phyloP scores from a whole-genome alignment of 2,888 invertebrate species.

The Chaitophorus viminalis region DNA sequence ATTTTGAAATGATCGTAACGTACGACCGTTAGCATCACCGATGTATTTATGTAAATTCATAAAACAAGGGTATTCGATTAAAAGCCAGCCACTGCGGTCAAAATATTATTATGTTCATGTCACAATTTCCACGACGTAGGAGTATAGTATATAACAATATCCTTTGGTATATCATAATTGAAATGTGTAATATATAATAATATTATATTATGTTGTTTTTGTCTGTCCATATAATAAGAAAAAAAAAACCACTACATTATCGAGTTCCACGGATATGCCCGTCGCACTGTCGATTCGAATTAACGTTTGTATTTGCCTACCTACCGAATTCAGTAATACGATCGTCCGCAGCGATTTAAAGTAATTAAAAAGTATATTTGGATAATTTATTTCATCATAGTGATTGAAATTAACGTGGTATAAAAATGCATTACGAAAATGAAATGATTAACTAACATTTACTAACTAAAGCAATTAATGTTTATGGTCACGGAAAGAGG shows the following conservation, averaged over 20 bases:
- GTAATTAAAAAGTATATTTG: slow-evolving; percentile 12
- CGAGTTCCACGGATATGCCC: neutral
- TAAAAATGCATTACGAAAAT: slow-evolving; percentile 27
- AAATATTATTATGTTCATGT: no score
- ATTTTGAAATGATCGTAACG: no score
- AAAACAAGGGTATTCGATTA: neutral
- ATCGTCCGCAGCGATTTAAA: neutral
- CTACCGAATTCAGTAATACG: neutral
- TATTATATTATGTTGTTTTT: no score
- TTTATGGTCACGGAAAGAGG: slow-evolving; percentile 5
- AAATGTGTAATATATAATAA: no score
- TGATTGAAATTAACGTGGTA: neutral
- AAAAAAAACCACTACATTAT: neutral
- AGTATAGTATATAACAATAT: no score
- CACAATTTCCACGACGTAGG: no score
- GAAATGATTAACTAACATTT: slow-evolving; percentile 1
- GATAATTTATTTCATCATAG: neutral
- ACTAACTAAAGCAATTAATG: neutral
- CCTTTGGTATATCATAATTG: no score
- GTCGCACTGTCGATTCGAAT: neutral
- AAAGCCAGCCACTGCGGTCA: neutral
- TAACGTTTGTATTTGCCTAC: neutral
- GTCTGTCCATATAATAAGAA: neutral
- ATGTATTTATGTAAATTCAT: no score
- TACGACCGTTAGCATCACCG: no score